Evolutionary conservation across 2,113 vertebrate genomes (phyloP), one percentile per base, ranked within the genome.

Genomic region (Rhinolophus ferrumequinum): DNA sequence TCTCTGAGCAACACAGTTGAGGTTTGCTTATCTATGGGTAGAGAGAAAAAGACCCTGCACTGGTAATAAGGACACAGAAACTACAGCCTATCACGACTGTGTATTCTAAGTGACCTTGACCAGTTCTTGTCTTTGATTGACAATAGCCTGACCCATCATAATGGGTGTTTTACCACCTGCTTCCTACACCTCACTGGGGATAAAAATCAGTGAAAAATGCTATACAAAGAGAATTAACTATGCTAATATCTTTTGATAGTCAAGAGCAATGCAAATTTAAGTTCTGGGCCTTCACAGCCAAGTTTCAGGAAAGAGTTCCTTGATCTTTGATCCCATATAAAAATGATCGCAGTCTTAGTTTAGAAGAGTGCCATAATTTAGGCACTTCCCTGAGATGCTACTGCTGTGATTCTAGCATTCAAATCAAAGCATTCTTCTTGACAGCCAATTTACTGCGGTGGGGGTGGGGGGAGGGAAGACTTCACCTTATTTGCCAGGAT

Each of bases 371-470:
- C 28, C 13, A 38, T 94, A 69, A 86, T 87, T 95, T 73, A 75
- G 41, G 6, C 24, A 69, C 30, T 56, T 81, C 11, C 19, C 35
- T 86, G 44, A 91, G 24, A 86, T 82, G 35, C 16, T 62, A 58
- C 73, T 38, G 14, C 77, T 80, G 6, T 73, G 81, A 44, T 70
- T 60, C 24, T 60, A 76, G n/a, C 22, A 72, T 96, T 90, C 30
- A 87, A 92, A 93, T 47, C 26, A 92, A 81, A 95, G 38, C 8
- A 56, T 90, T 81, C 24, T 90, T 92, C 44, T 62, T 83, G n/a
- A 87, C 28, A 66, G 2, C 30, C 41, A 41, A 73, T 64, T 87
- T 92, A 14, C 1, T 69, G 8, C 41, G 6, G 41, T 44, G 41
- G 41, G 41, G 41, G 41, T 44, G 41, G 30, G 26, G 89, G 16